These are phyloP conservation scores for Thysanoteuthis rhombus DNA, from an alignment of 2,888 invertebrate species.

Conservation along the genomic window DNA sequence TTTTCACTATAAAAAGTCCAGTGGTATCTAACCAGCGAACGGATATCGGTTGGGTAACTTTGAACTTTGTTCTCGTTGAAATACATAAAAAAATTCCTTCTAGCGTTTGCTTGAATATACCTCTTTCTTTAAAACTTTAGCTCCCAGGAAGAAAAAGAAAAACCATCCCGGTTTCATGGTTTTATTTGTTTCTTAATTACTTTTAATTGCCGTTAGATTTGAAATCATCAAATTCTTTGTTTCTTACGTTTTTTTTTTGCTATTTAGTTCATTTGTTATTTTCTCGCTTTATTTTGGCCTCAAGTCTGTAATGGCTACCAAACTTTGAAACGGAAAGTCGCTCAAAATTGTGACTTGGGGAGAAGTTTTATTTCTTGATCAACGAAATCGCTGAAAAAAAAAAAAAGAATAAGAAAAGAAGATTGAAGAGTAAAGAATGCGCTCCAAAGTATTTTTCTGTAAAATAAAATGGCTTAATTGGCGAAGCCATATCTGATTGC, in stretches of 20 bases:
- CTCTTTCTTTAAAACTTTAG: neutral
- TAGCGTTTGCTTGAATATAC: neutral
- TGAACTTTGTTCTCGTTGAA: no score
- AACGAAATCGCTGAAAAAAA: neutral
- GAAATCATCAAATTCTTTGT: neutral
- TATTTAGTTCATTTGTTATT: neutral
- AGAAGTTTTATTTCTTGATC: neutral
- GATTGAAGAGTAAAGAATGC: neutral
- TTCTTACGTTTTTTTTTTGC: neutral
- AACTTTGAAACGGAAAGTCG: neutral
- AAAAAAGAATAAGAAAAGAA: neutral
- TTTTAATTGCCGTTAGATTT: constrained; percentile 12
- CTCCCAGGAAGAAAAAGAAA: neutral
- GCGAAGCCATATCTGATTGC: neutral
- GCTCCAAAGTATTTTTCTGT: neutral
- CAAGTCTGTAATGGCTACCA: neutral
- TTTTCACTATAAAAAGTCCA: no score
- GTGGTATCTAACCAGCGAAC: no score
- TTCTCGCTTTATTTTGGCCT: neutral
- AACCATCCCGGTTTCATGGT: neutral
- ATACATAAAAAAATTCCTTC: no score
- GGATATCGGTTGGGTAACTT: no score
- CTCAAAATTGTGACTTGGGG: neutral
- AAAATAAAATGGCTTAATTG: neutral
- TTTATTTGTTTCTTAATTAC: neutral